phyloP scores from a whole-genome alignment of 2,797 vertebrate genomes.

The Poecilia gillii region DNA sequence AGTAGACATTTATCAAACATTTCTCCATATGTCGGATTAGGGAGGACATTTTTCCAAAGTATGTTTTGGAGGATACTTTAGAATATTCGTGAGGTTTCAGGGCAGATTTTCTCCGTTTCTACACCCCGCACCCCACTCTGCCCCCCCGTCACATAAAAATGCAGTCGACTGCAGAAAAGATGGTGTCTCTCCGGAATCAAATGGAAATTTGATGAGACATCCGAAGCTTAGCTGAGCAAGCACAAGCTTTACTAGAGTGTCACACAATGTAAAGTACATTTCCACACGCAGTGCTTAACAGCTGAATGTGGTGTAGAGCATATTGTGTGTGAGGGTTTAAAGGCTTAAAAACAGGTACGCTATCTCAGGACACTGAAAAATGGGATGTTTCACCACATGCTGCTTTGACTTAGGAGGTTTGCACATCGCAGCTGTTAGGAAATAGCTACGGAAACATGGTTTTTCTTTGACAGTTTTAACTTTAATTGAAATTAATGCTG shows the following conservation, averaged over 20 bases:
- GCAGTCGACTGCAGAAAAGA: constrained; percentile 71
- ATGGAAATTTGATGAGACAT: constrained; percentile 76
- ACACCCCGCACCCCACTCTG: constrained; percentile 13
- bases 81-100: constrained; percentile 64
- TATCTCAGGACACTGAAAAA: constrained; percentile 53
- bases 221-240: constrained; percentile 76
- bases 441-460: background rate
- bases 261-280: constrained; percentile 77
- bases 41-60: constrained; percentile 53
- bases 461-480: constrained; percentile 11
- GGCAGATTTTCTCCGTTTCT: constrained; percentile 49
- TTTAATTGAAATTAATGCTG: constrained; percentile 31
- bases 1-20: constrained; percentile 49
- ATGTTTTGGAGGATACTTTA: constrained; percentile 53
- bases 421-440: constrained; percentile 10
- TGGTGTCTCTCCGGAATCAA: constrained; percentile 68
- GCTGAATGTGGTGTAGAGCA: constrained; percentile 69
- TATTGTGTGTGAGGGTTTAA: constrained; percentile 68
- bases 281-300: constrained; percentile 69
- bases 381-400: constrained; percentile 41
- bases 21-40: constrained; percentile 53
- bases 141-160: constrained; percentile 28
- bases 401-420: constrained; percentile 38
- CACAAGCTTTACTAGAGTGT: constrained; percentile 70
- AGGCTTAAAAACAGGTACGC: constrained; percentile 69